These are phyloP conservation scores for Leptinotarsa haldemani DNA, from an alignment of 2,888 invertebrate species.

Conservation along the genomic window DNA sequence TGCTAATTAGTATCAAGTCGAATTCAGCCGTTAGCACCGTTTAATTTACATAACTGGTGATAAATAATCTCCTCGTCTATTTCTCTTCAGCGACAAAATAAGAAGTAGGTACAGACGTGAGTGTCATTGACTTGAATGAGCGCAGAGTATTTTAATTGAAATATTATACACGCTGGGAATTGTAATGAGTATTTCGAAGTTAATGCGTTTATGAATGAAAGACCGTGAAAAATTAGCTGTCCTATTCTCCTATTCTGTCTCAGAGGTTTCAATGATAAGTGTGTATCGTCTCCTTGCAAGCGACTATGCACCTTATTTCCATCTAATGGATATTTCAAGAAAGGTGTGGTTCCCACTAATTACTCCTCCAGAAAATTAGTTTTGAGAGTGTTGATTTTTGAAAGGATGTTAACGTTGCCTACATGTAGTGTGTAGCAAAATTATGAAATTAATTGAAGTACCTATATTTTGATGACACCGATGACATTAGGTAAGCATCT, in stretches of 20 bases:
- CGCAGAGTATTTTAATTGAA: slow-evolving; percentile 19
- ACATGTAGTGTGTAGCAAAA: no score
- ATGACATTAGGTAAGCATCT: no score
- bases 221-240: slow-evolving; percentile 9
- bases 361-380: no score
- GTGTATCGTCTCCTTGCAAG: background rate
- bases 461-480: no score
- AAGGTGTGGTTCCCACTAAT: no score
- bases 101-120: slow-evolving; percentile 1
- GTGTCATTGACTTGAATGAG: slow-evolving; percentile 16
- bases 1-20: no score
- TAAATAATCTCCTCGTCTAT: background rate
- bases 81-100: slow-evolving; percentile 1
- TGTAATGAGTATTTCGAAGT: slow-evolving; percentile 16
- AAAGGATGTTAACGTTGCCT: no score
- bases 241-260: background rate
- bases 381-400: no score
- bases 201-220: slow-evolving; percentile 14
- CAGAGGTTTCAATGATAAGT: background rate
- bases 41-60: background rate
- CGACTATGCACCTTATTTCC: no score
- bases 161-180: slow-evolving; percentile 18
- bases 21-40: background rate
- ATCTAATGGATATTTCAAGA: no score
- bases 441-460: no score